Base-by-base conservation (phyloP, 2,888 invertebrate species). In the Miltochrista miniata region DNA sequence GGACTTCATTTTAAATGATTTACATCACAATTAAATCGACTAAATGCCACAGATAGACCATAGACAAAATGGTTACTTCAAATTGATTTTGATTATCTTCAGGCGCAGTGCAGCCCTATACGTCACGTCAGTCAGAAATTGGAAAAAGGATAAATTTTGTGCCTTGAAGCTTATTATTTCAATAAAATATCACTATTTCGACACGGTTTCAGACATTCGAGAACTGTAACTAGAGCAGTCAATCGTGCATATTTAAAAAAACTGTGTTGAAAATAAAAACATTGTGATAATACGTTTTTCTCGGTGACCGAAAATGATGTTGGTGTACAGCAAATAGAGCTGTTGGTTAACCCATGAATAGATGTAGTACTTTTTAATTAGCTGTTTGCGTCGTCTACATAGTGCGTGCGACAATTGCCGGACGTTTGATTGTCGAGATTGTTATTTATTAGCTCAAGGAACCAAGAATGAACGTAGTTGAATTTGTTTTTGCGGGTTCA, bases 121-220 rank as follows among this genome's bases (percentile, higher is more conserved):
- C 59, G 70, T 71, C 76, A 79, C 73, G 74, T 76, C 76, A 73
- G 63, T 31, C 31, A 31, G 11, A 31, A 58, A 58, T 64, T 59
- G 60, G 64, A 66, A 71, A 74, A 65, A 67, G 61, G 68, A 74
- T 69, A 68, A 70, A 72, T 79, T 79, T 72, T 67, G 74, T 77
- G 73, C 71, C 68, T 72, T 72, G 65, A 68, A 70, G 73, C 74
- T 66, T 71, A 64, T 58, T 68, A 67, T 69, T 74, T 59, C 64
- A 61, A 59, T 70, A 60, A 66, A 69, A 59, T 54, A 62, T 35
- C 56, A 64, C 54, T 66, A 45, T 66, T 68, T 62, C 67, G 54
- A 56, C 64, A 61, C 50, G 51, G 44, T 52, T 51, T 45, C 45
- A 58, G 56, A 64, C 53, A 59, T 61, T 59, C 56, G 51, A 33